Evolutionary conservation across 1,140 invertebrate genomes (phyloP), one percentile per base, ranked within the genome.

Genomic region (Formica exsecta): DNA sequence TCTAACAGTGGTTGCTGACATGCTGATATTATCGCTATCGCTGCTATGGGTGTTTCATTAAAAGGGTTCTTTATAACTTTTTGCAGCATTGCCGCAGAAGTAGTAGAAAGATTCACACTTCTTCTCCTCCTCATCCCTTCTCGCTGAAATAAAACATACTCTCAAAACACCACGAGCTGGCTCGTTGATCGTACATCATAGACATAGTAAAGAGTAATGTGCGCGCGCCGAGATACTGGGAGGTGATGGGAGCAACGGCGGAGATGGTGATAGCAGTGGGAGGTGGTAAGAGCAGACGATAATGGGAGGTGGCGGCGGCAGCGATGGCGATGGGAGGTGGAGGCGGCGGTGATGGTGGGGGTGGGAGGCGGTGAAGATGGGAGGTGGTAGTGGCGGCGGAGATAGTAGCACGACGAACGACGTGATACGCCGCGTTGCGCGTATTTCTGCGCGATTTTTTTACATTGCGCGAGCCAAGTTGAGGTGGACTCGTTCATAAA

Each of bases 191-290:
- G 61, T 92, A 92, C 25, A 84, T 64, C 68, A 51, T 92, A 92
- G 91, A 91, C 88, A 89, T 89, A 92, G 91, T 91, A 92, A 79
- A 92, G 91, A 91, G 92, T 90, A 87, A 90, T 92, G 90, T 89
- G 91, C 90, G 90, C 92, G 86, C 92, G 76, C 77, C 25, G 16
- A 80, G 22, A 44, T 32, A 38, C 25, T 22, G n/a, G 54, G 54
- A n/a, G 2, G 54, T 16, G 11, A 9, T 11, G 54, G n/a, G 5
- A 19, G n/a, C n/a, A 19, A 13, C 7, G 54, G n/a, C 6, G 65
- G 19, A 8, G 65, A 8, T 19, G 59, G 8, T 22, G n/a, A 29
- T 29, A 29, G 22, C 22, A n/a, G 32, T n/a, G 38, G 2, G 16
- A 22, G 36, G 4, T 25, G 36, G 36, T 32, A 32, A 32, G 32